Evolutionary conservation across 2,888 invertebrate genomes (phyloP).

Genomic region (Pandemis corylana): DNA sequence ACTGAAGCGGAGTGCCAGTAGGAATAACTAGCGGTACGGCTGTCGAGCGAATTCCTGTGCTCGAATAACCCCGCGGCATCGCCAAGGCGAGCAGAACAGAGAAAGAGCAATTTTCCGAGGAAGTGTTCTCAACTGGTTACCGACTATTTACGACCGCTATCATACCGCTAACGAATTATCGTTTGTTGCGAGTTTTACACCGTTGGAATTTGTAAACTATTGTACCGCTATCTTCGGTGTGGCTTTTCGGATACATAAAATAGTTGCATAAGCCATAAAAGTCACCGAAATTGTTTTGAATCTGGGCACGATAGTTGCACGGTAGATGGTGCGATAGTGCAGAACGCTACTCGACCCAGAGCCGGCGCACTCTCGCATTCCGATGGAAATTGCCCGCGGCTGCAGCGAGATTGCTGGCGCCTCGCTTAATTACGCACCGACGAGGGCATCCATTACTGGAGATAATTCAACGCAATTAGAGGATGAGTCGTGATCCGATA

Average conservation of each 20-base stretch:
- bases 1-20: slow-evolving; percentile 44
- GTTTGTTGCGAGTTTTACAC: slow-evolving; percentile 43
- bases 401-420: slow-evolving; percentile 70
- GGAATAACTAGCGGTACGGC: slow-evolving; percentile 38
- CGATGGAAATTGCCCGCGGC: slow-evolving; percentile 73
- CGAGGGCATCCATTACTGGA: slow-evolving; percentile 78
- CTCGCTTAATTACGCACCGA: slow-evolving; percentile 66
- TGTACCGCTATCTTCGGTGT: slow-evolving; percentile 53
- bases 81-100: slow-evolving; percentile 50
- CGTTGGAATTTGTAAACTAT: slow-evolving; percentile 38
- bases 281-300: slow-evolving; percentile 20
- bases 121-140: slow-evolving; percentile 60
- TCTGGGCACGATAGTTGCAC: slow-evolving; percentile 27
- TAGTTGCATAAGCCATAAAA: slow-evolving; percentile 19
- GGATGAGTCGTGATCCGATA: slow-evolving; percentile 70
- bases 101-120: slow-evolving; percentile 67
- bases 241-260: slow-evolving; percentile 33
- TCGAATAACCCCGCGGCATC: slow-evolving; percentile 42
- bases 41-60: slow-evolving; percentile 52
- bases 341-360: slow-evolving; percentile 63
- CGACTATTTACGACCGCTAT: slow-evolving; percentile 53
- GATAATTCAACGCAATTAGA: slow-evolving; percentile 78
- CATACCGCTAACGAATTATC: slow-evolving; percentile 56
- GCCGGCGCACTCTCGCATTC: slow-evolving; percentile 63
- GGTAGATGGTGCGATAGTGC: slow-evolving; percentile 58